These are phyloP conservation scores for Apistogramma diplotaenia DNA, from an alignment of 2,113 vertebrate genomes.

Conservation along the genomic window DNA sequence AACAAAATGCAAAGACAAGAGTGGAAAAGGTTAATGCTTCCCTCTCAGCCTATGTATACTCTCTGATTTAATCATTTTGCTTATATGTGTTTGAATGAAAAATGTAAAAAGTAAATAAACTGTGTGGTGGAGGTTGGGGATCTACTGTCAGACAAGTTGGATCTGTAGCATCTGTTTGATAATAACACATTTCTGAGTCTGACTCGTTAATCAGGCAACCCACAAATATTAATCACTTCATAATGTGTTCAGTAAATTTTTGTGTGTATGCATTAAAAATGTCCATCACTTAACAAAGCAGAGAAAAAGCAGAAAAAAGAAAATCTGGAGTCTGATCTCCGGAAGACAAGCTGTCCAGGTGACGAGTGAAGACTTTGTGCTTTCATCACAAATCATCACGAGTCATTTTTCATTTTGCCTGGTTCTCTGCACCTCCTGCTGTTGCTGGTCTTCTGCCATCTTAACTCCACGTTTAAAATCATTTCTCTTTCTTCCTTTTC, in stretches of 20 bases:
- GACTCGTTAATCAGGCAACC: neutral
- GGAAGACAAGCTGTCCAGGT: conserved; percentile 27
- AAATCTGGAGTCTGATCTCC: conserved; percentile 31
- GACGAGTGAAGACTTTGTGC: conserved; percentile 50
- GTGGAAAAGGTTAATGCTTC: neutral
- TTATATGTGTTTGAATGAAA: neutral
- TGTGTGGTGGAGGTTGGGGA: neutral
- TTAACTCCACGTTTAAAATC: neutral
- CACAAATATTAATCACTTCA: neutral
- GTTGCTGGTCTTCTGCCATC: neutral
- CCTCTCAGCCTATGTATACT: neutral
- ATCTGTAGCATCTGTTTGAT: neutral
- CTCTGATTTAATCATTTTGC: neutral
- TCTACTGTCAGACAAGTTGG: neutral
- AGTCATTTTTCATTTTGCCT: conserved; percentile 32
- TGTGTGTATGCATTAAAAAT: neutral
- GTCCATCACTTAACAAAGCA: conserved; percentile 36
- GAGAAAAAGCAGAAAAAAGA: conserved; percentile 12
- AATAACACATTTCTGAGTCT: neutral
- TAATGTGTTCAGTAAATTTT: neutral
- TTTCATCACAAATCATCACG: conserved; percentile 54
- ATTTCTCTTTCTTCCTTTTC: neutral
- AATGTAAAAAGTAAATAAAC: neutral
- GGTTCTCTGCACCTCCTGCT: conserved; percentile 4
- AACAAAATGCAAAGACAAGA: neutral